Conservation (phyloP, 2,888 invertebrate genomes). For the Phaonia tiefii region DNA sequence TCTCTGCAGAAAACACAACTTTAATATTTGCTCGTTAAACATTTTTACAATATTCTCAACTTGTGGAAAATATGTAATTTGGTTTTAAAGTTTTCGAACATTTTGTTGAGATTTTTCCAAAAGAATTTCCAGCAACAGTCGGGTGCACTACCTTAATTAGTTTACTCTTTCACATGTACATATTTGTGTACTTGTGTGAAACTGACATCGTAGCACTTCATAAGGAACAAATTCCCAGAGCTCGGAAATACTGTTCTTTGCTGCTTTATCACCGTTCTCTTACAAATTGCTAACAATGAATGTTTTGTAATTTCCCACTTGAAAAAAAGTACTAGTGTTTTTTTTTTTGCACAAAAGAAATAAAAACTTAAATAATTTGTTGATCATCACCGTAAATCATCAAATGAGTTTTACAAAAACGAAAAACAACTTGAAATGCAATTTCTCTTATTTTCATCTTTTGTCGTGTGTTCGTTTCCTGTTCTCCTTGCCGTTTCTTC, state of each 20-base stretch:
- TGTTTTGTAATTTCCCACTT: conserved; percentile 24
- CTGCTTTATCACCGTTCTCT: not conserved
- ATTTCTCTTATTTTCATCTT: not conserved
- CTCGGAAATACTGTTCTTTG: not conserved
- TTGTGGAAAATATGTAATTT: not conserved
- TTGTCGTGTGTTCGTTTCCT: not conserved
- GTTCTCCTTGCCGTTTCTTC: not conserved
- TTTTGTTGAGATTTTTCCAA: not conserved
- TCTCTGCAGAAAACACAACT: no score
- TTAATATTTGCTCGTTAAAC: no score
- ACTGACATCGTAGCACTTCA: not conserved
- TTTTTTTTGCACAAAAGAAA: not conserved
- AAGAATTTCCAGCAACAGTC: not conserved
- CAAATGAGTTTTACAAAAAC: not conserved
- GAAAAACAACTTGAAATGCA: conserved; percentile 6
- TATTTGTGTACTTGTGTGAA: not conserved
- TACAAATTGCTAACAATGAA: not conserved
- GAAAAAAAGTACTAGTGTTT: not conserved
- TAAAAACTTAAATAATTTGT: conserved; percentile 10
- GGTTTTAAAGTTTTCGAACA: not conserved
- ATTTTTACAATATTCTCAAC: not conserved
- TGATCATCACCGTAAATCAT: conserved; percentile 25
- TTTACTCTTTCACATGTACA: not conserved
- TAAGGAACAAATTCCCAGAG: not conserved
- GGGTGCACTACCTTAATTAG: not conserved